Evolutionary conservation across 2,113 vertebrate genomes (phyloP).

Genomic region (Melanotaenia duboulayi): DNA sequence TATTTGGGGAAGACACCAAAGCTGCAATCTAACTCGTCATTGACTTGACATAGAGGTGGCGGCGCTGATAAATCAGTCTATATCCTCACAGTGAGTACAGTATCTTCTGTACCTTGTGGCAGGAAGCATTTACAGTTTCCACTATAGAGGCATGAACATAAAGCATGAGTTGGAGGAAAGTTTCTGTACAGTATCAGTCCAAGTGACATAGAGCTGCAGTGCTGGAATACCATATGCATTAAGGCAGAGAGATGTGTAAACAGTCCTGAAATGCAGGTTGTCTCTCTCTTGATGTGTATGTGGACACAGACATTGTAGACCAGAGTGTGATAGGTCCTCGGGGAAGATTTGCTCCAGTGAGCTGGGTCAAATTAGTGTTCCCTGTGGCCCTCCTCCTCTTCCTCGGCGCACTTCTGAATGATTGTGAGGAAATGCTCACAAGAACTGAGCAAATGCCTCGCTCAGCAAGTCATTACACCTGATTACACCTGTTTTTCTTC

Average conservation of each 20-base stretch:
- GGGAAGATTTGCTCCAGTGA: constrained; percentile 12
- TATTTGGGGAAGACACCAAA: constrained; percentile 21
- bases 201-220: constrained; percentile 23
- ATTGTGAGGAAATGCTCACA: constrained; percentile 41
- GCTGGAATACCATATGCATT: constrained; percentile 63
- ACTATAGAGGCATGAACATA: constrained; percentile 31
- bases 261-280: constrained; percentile 58
- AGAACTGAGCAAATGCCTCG: constrained; percentile 9
- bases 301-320: constrained; percentile 37
- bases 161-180: constrained; percentile 30
- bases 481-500: not conserved
- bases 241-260: constrained; percentile 82
- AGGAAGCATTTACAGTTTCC: constrained; percentile 40
- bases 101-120: constrained; percentile 19
- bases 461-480: constrained; percentile 24
- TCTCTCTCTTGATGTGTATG: constrained; percentile 40
- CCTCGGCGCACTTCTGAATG: constrained; percentile 2
- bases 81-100: not conserved
- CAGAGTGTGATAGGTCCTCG: constrained; percentile 34
- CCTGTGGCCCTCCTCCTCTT: constrained; percentile 13
- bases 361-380: constrained; percentile 30
- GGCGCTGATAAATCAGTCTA: constrained; percentile 29
- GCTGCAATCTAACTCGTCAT: constrained; percentile 32
- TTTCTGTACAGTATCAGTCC: constrained; percentile 29
- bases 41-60: constrained; percentile 19